These are phyloP conservation scores for Tichodroma muraria DNA, from an alignment of 2,113 vertebrate species.

Conservation along the genomic window DNA sequence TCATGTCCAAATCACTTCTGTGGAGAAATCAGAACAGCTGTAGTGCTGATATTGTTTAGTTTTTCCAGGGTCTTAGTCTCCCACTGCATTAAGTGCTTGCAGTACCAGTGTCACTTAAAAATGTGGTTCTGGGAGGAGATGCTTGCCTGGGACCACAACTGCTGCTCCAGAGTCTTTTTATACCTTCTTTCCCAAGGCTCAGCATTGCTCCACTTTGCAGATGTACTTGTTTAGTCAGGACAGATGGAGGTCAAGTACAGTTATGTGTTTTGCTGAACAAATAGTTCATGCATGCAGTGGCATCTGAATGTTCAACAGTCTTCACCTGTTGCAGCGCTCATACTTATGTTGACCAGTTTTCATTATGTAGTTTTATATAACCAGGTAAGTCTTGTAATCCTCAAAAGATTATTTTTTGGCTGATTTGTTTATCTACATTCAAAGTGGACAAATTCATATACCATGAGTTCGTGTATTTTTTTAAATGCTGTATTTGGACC, in stretches of 20 bases:
- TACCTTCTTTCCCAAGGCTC: not conserved
- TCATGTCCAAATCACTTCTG: not conserved
- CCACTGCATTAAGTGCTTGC: not conserved
- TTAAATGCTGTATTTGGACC: not conserved
- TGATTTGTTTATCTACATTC: not conserved
- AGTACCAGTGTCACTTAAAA: not conserved
- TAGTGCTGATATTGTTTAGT: not conserved
- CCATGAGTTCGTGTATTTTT: not conserved
- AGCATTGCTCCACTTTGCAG: not conserved
- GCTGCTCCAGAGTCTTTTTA: not conserved
- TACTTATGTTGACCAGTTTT: not conserved
- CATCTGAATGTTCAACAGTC: not conserved
- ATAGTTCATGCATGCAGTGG: not conserved
- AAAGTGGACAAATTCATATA: not conserved
- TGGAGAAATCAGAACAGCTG: not conserved
- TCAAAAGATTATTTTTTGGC: not conserved
- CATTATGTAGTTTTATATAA: not conserved
- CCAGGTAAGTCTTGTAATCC: not conserved
- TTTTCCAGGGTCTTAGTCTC: not conserved
- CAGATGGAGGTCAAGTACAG: not conserved
- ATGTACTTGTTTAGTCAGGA: not conserved
- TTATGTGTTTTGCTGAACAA: not conserved
- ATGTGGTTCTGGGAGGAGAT: not conserved
- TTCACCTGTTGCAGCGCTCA: not conserved
- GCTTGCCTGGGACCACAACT: not conserved